A percentile compares a stretch with the other conserved stretches of the same genome.
phyloP scores from a whole-genome alignment of 1,140 invertebrate species.

The Fragariocoptes setiger region DNA sequence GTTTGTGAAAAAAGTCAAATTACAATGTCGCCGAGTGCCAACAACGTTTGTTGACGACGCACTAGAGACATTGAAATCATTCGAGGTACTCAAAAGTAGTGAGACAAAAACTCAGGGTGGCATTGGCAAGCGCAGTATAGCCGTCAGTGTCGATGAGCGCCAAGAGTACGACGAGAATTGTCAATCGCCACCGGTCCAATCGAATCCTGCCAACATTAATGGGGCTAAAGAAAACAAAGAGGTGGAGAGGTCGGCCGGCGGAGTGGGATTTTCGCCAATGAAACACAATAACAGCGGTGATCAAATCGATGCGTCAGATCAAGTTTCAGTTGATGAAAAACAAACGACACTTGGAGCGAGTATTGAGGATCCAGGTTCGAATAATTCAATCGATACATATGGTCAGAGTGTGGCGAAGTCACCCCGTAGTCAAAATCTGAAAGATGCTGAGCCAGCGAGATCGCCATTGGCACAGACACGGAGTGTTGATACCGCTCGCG shows the following conservation, averaged over 20 bases:
- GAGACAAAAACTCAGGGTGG: not conserved
- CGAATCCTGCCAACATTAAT: not conserved
- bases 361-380: not conserved
- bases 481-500: not conserved
- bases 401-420: not conserved
- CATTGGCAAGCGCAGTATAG: not conserved
- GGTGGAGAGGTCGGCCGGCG: not conserved
- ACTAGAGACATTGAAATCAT: slow-evolving; percentile 40
- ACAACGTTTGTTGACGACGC: slow-evolving; percentile 64
- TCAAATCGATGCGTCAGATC: not conserved
- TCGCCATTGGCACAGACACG: not conserved
- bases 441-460: not conserved
- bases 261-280: not conserved
- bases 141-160: not conserved
- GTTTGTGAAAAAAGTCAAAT: slow-evolving; percentile 54
- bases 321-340: not conserved
- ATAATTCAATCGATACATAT: not conserved
- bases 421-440: not conserved
- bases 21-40: slow-evolving; percentile 28
- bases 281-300: not conserved
- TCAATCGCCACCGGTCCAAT: not conserved
- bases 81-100: slow-evolving; percentile 21
- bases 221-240: not conserved
- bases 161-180: not conserved
- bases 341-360: not conserved